phyloP scores from a whole-genome alignment of 2,113 vertebrate genomes.

The Nothoprocta pentlandii region DNA sequence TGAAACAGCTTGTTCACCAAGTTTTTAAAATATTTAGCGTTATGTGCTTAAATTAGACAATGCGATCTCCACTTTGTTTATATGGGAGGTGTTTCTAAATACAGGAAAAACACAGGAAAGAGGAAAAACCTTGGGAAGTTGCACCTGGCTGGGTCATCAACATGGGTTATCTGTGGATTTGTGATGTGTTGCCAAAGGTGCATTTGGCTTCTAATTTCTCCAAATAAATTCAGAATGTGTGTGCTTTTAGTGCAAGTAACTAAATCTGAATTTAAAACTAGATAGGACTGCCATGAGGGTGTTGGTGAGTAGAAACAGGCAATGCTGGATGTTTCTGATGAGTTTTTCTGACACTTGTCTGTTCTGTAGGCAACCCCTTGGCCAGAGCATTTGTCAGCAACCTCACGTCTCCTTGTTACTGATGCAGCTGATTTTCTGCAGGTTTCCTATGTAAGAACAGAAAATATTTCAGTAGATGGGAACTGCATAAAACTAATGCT shows the following conservation, averaged over 20 bases:
- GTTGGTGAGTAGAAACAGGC: neutral
- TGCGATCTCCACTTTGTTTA: neutral
- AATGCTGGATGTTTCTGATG: neutral
- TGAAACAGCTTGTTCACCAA: neutral
- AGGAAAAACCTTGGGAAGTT: neutral
- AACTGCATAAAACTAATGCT: neutral
- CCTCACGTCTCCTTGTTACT: neutral
- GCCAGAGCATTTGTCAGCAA: neutral
- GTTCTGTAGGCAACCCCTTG: neutral
- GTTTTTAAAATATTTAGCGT: neutral
- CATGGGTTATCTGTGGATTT: neutral
- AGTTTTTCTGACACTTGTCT: neutral
- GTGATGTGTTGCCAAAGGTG: neutral
- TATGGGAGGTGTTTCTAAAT: neutral
- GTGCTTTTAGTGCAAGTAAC: neutral
- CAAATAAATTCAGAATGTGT: neutral
- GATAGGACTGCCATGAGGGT: neutral
- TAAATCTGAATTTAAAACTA: neutral
- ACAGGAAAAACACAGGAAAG: neutral
- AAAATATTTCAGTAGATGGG: neutral
- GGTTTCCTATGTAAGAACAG: neutral
- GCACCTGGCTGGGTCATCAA: neutral
- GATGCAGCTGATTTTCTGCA: neutral
- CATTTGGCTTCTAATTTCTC: neutral
- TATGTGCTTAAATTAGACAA: neutral